Base-by-base conservation (phyloP, 2,888 invertebrate species). In the Agrotis clavis region DNA sequence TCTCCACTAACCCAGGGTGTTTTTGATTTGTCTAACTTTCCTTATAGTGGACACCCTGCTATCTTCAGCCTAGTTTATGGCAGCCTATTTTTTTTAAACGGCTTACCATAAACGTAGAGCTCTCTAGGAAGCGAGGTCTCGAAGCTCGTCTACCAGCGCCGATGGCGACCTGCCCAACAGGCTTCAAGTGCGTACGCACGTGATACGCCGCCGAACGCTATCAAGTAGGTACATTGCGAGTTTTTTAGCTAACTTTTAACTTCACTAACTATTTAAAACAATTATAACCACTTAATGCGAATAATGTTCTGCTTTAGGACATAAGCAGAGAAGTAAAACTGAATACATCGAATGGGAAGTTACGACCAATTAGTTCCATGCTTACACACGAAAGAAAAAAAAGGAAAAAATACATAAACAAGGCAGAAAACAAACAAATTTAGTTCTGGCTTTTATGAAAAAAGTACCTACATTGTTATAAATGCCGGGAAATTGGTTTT, bases 301-400 rank as follows among this genome's bases (percentile, higher is more conserved):
- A 80, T 47, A 47, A 51, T 68, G 19, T 65, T 79, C 68, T 62
- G 64, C 67, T 77, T 66, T 53, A 65, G 16, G 57, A 59, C 18
- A 54, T 50, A 78, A 80, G 75, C 69, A 69, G 65, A 77, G 64
- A 79, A 79, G 57, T 65, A 47, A 74, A 80, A 69, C 65, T 35
- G 59, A 80, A 66, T 21, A 80, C 75, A 78, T 59, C 69, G 47
- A 74, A 47, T 59, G 69, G 69, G 62, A 61, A 59, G 41, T 54
- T 68, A 41, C 68, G 53, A 74, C 54, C 35, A 45, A n/a, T 56
- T 77, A 78, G 65, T 66, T 69, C 56, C 75, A 80, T 77, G 77
- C 77, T 41, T 25, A 30, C 47, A 54, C 16, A 77, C n/a, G 66
- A 19, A 71, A 41, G 47, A 54, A 71, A 66, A 53, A 50, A 75